These are phyloP conservation scores for Suncus etruscus DNA, from an alignment of 2,113 vertebrate genomes.

Conservation along the genomic window DNA sequence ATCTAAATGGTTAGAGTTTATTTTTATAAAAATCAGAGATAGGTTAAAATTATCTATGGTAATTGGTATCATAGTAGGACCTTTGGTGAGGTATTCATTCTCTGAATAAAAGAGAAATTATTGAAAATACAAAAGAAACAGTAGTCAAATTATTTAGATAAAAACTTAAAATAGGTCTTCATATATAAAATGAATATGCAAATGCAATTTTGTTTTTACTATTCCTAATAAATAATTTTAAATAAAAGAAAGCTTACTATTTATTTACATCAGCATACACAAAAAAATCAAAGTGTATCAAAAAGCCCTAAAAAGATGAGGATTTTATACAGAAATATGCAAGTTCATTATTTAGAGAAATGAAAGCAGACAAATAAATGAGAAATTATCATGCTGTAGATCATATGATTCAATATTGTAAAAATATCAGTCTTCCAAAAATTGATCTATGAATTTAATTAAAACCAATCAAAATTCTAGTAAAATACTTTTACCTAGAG, in stretches of 20 bases:
- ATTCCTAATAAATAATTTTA: background rate
- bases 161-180: background rate
- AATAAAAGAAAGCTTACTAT: background rate
- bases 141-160: slow-evolving; percentile 8
- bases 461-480: background rate
- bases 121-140: background rate
- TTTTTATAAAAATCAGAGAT: background rate
- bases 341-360: slow-evolving; percentile 29
- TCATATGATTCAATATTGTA: too few relatives aligned
- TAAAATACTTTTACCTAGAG: background rate
- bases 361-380: slow-evolving; percentile 5
- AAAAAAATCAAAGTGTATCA: background rate
- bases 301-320: background rate
- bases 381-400: background rate
- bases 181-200: background rate
- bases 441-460: background rate
- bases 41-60: background rate
- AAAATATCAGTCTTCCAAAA: too few relatives aligned
- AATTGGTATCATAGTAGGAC: background rate
- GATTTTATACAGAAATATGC: slow-evolving; percentile 1
- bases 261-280: background rate
- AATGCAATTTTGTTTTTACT: slow-evolving; percentile 8
- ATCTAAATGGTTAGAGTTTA: background rate
- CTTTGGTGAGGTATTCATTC: background rate
- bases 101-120: background rate